Percentiles rank a stretch among this genome's conserved stretches.
phyloP scores from a whole-genome alignment of 2,113 vertebrate species.

The Haliaeetus leucogaster region DNA sequence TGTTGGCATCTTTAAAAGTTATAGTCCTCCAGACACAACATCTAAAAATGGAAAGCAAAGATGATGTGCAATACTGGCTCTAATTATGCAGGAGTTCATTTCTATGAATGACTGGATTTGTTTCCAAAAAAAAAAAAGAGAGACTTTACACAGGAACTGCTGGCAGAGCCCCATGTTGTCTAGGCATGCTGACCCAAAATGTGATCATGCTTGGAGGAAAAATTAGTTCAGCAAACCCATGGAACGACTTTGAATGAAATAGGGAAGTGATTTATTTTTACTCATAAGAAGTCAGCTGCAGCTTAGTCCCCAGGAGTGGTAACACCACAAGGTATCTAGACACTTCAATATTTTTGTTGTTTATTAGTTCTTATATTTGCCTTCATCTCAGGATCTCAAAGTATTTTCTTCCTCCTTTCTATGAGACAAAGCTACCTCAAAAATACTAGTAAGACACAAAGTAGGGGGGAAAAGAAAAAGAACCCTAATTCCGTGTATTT shows the following conservation, averaged over 20 bases:
- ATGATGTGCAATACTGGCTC: constrained; percentile 8
- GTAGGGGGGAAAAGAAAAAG: neutral
- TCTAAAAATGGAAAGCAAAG: constrained; percentile 54
- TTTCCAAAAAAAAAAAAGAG: neutral
- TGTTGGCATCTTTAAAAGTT: constrained; percentile 62
- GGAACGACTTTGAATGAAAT: neutral
- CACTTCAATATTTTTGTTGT: neutral
- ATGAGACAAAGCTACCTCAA: neutral
- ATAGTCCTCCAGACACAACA: constrained; percentile 37
- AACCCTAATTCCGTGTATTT: neutral
- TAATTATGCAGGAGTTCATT: constrained; percentile 44
- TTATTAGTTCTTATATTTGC: neutral
- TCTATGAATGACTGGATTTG: constrained; percentile 53
- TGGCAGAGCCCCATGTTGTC: constrained; percentile 32
- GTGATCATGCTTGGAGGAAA: constrained; percentile 6
- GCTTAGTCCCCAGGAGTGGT: neutral
- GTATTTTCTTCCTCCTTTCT: neutral
- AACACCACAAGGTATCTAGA: neutral
- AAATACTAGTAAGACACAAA: neutral
- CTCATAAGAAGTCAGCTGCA: neutral
- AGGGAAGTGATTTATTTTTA: constrained; percentile 4
- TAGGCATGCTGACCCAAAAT: constrained; percentile 48
- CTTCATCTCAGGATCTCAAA: neutral
- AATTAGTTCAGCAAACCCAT: constrained; percentile 9
- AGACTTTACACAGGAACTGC: neutral